Percentiles rank a stretch among this genome's conserved stretches.
Conservation (phyloP, 1,140 invertebrate genomes). For the Macrosteles quadrilineatus region DNA sequence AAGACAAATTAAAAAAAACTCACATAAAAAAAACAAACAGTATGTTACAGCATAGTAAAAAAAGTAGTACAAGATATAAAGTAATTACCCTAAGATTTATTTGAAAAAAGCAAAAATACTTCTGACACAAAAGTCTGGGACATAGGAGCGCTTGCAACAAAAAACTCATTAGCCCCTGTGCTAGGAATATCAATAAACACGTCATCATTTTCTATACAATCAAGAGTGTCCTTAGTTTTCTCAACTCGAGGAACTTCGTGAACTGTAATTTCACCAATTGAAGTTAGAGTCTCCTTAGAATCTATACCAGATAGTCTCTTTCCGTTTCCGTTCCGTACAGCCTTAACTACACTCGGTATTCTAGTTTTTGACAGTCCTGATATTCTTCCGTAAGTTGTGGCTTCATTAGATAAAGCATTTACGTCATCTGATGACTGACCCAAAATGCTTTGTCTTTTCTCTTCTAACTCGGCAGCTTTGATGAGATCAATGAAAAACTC, state of each 20-base stretch:
- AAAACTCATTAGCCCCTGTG: not conserved
- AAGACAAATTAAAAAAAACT: no score
- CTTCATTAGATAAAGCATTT: not conserved
- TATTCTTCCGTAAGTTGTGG: not conserved
- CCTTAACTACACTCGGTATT: not conserved
- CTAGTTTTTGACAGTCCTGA: not conserved
- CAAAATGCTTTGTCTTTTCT: conserved; percentile 17
- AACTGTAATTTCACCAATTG: no score
- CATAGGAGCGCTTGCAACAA: not conserved
- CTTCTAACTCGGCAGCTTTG: conserved; percentile 21
- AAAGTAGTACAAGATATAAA: not conserved
- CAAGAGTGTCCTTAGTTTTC: not conserved
- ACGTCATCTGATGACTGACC: not conserved
- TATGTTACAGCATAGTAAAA: no score
- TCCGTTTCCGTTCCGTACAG: not conserved
- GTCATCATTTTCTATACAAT: not conserved
- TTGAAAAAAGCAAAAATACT: not conserved
- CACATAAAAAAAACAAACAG: no score
- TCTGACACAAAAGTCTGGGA: not conserved
- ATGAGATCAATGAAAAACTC: conserved; percentile 29
- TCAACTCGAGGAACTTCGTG: no score
- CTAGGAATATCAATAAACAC: not conserved
- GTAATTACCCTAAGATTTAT: not conserved
- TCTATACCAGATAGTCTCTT: not conserved
- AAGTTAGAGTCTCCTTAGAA: no score